Base-by-base conservation (phyloP, 2,888 invertebrate genomes). In the Anarsia innoxiella region DNA sequence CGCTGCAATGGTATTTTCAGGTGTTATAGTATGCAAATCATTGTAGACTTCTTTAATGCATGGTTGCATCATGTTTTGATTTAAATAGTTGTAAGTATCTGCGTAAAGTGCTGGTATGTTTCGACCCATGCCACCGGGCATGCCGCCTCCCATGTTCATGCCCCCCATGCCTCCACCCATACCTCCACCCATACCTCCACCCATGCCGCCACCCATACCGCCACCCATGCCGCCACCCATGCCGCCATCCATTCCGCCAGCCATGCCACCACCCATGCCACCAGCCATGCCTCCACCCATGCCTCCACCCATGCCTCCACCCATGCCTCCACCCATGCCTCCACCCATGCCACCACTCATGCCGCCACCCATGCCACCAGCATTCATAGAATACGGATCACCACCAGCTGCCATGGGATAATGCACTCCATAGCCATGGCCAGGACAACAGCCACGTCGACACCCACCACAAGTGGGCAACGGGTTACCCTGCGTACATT, bases 61-160 rank as follows among this genome's bases (percentile, higher is more conserved):
- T 0, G 84, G 84, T 41, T 79, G 73, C 76, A 84, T 75, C 9
- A 82, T 50, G 41, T 79, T 80, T 40, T 62, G 46, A 37, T 66
- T 78, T 23, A 83, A 55, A 48, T 78, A 82, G 25, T 49, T 66
- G 41, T 77, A 80, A 0, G 83, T 80, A 15, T 83, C 79, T 23
- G 68, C 53, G 35, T 73, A 82, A 1, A 78, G 56, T 44, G 75
- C 70, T 0, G 66, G 53, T 23, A 79, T 68, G 36, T 80, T 74
- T 37, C 74, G 53, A 11, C 72, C 70, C 66, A 69, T 70, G 9
- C 13, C 25, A 14, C 5, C 10, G 6, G 12, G 12, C 32, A 13
- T 33, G 12, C 32, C 32, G 1, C 12, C 12, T 5, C 31, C 31
- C 31, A 12, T n/a, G n/a, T n/a, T 10, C 26, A 12, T n/a, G 10